Evolutionary conservation across 2,113 vertebrate genomes (phyloP), one percentile per base, ranked within the genome.

Genomic region (Chinchilla lanigera): DNA sequence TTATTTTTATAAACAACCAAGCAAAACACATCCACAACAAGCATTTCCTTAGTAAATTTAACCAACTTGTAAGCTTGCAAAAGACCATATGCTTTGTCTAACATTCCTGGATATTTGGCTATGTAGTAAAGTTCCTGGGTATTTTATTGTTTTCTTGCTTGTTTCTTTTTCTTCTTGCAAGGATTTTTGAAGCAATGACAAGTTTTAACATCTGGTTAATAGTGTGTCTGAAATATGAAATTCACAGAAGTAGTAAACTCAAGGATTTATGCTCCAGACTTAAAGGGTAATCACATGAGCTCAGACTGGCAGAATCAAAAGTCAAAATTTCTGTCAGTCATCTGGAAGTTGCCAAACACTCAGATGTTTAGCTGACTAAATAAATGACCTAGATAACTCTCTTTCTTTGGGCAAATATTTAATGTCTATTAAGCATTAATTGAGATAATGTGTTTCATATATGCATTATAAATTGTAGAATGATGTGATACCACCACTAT

Each of bases 381-480:
- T 28, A 93, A 90, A 71, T 94, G 61, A 71, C 91, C 61, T 89
- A 44, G 20, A 11, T 24, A 52, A 83, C 30, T 58, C 65, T 12
- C 28, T 30, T 87, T 83, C 71, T 96, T 87, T 44, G n/a, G 38
- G 35, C 35, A 87, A 86, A 83, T 86, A 6, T 92, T 86, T 93
- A 60, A 60, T 16, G 6, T 75, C 30, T 3, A 24, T 77, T 69
- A 93, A 82, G 54, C 1, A 63, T 84, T 90, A 94, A 92, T 61
- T 89, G 84, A 97, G 44, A 92, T 80, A 20, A 80, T 65, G 16
- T 83, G 67, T 94, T 95, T 89, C 33, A 86, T 9, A 38, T 17
- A 85, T 30, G 35, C 22, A 38, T 81, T 61, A 71, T 86, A 81
- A 95, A 86, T 73, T 90, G 9, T 88, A 38, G 28, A 92, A 26